Evolutionary conservation across 2,888 invertebrate genomes (phyloP).

Genomic region (Plebejus argus): DNA sequence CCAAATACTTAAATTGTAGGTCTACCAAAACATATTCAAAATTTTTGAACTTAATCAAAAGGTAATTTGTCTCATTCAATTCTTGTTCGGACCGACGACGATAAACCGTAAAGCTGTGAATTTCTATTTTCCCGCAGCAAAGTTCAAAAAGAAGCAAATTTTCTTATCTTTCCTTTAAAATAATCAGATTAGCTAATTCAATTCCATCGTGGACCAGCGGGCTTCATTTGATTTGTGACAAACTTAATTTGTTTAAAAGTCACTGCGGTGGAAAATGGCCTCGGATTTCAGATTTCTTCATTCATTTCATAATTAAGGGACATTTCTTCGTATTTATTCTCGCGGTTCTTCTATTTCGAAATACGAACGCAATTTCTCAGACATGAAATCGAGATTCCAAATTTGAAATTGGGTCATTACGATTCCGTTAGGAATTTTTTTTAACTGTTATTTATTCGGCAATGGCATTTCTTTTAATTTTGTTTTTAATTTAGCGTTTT

Average conservation of each 20-base stretch:
- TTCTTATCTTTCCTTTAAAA: constrained; percentile 45
- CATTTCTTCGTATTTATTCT: constrained; percentile 34
- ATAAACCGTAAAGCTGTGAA: constrained; percentile 14
- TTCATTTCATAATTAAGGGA: constrained; percentile 35
- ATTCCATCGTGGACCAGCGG: constrained; percentile 55
- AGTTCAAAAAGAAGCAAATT: constrained; percentile 26
- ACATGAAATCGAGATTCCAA: constrained; percentile 24
- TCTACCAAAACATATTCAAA: background rate
- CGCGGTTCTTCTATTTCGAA: constrained; percentile 27
- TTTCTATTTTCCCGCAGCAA: constrained; percentile 28
- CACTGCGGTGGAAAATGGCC: constrained; percentile 47
- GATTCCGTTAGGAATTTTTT: background rate
- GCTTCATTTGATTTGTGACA: constrained; percentile 63
- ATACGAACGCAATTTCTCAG: constrained; percentile 1
- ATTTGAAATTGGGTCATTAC: constrained; percentile 17
- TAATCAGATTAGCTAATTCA: constrained; percentile 67
- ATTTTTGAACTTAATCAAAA: background rate
- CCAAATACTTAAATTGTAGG: background rate
- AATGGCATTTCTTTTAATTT: background rate
- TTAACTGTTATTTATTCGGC: background rate
- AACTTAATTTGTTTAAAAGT: constrained; percentile 53
- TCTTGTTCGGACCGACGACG: background rate
- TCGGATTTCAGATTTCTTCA: constrained; percentile 41
- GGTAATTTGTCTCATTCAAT: background rate
- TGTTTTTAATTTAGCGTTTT: background rate